Conservation (phyloP, 53 echinoderm and acorn worm genomes). For the Patiria pectinifera region DNA sequence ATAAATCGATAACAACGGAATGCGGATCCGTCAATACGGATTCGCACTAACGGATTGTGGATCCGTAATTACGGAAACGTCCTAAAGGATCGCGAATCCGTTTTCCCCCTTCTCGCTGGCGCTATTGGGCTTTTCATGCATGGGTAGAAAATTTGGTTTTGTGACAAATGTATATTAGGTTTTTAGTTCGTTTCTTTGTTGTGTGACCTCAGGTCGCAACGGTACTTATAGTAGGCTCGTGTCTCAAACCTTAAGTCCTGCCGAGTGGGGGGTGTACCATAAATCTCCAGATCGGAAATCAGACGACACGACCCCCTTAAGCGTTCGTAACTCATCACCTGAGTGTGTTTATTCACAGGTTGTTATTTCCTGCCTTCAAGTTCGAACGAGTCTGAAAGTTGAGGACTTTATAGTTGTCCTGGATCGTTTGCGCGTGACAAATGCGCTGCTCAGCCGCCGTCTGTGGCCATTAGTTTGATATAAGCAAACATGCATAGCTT, state of each 20-base stretch:
- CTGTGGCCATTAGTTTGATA: too few species aligned
- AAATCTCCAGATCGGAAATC: neutral
- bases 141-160: neutral
- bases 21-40: neutral
- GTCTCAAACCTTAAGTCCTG: neutral
- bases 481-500: too few species aligned
- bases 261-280: neutral
- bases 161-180: slow-evolving; percentile 3
- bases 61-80: too few species aligned
- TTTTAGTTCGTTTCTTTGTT: neutral
- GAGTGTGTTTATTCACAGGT: neutral
- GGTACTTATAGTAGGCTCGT: neutral
- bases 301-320: slow-evolving; percentile 4
- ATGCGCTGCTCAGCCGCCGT: too few species aligned
- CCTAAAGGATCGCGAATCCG: too few species aligned
- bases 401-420: too few species aligned
- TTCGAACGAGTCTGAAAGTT: too few species aligned
- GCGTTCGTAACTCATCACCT: slow-evolving; percentile 19
- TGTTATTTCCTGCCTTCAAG: neutral
- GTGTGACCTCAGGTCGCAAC: neutral
- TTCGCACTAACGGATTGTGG: too few species aligned
- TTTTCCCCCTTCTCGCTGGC: too few species aligned
- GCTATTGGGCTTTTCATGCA: neutral
- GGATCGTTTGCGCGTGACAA: neutral
- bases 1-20: too few species aligned